Conservation (phyloP, 92 coral and sea anemone species). For the Epizoanthus illoricatus region DNA sequence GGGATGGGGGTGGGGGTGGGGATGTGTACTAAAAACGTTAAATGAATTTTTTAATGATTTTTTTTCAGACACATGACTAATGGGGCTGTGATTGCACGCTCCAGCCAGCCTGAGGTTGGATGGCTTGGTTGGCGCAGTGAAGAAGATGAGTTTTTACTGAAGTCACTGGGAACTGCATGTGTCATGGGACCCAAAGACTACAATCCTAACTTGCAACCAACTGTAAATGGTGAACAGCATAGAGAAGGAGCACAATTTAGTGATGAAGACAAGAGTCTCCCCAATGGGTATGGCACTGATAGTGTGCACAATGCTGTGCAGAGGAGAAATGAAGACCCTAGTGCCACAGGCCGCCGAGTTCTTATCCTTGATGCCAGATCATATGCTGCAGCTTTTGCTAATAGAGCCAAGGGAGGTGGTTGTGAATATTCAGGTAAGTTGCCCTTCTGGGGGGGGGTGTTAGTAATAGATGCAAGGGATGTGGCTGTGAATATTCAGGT, state of each 20-base stretch:
- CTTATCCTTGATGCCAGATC: constrained; percentile 92
- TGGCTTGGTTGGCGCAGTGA: constrained; percentile 87
- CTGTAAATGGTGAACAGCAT: constrained; percentile 27
- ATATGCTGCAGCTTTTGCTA: constrained; percentile 85
- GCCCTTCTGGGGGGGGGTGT: not conserved
- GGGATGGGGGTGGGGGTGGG: too few species aligned
- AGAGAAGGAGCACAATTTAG: constrained; percentile 34
- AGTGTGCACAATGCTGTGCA: constrained; percentile 1
- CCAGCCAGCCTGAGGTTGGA: constrained; percentile 96
- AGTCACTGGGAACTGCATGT: constrained; percentile 83
- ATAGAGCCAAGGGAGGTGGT: constrained; percentile 95
- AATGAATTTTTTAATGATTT: not conserved
- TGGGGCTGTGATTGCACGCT: constrained; percentile 94
- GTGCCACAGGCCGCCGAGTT: constrained; percentile 55
- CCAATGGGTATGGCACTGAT: constrained; percentile 28
- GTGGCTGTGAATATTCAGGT: too few species aligned
- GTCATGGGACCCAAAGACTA: constrained; percentile 35
- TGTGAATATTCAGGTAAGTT: constrained; percentile 83
- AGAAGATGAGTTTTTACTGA: constrained; percentile 80
- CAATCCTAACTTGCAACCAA: constrained; percentile 22
- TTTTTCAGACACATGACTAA: constrained; percentile 70
- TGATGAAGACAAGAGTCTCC: constrained; percentile 6
- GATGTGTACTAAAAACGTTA: too few species aligned
- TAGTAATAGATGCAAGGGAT: too few species aligned
- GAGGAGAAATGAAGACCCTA: not conserved